Percentiles rank a stretch among this genome's conserved stretches.
Evolutionary conservation across 2,888 invertebrate species (phyloP).

Genomic region (Watsonalla binaria): DNA sequence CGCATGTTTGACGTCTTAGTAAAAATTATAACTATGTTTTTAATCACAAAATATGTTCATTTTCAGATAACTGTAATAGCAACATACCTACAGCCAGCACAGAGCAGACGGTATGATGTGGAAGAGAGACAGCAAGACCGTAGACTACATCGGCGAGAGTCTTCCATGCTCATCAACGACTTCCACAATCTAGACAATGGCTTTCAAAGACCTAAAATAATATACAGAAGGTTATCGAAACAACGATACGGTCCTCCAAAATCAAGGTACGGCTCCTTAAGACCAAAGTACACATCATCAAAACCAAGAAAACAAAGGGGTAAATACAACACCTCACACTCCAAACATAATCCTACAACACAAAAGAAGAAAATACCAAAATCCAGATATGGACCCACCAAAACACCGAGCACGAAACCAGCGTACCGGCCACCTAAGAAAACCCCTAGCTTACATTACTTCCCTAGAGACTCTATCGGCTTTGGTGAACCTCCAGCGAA

Average conservation of each 20-base stretch:
- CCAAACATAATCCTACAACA: constrained; percentile 33
- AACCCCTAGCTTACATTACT: constrained; percentile 18
- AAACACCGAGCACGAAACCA: constrained; percentile 27
- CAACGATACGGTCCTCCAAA: constrained; percentile 31
- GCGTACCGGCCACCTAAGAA: constrained; percentile 34
- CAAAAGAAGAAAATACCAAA: constrained; percentile 34
- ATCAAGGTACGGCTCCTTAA: constrained; percentile 33
- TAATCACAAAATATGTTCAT: constrained; percentile 7
- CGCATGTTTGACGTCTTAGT: too few relatives aligned
- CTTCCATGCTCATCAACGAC: constrained; percentile 46
- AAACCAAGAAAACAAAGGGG: constrained; percentile 34
- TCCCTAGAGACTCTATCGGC: constrained; percentile 33
- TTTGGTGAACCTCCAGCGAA: constrained; percentile 61
- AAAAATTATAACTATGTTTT: too few relatives aligned
- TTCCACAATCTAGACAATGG: constrained; percentile 34
- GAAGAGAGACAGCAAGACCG: constrained; percentile 18
- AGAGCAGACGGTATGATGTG: constrained; percentile 22
- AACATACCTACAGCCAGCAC: constrained; percentile 32
- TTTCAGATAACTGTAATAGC: constrained; percentile 59
- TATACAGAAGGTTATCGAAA: constrained; percentile 44
- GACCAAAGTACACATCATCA: constrained; percentile 35
- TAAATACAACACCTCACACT: constrained; percentile 21
- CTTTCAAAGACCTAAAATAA: constrained; percentile 43
- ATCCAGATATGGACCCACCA: constrained; percentile 31
- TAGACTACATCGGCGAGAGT: constrained; percentile 43